These are phyloP conservation scores for Xiphophorus couchianus DNA, from an alignment of 2,113 vertebrate genomes.

Conservation along the genomic window DNA sequence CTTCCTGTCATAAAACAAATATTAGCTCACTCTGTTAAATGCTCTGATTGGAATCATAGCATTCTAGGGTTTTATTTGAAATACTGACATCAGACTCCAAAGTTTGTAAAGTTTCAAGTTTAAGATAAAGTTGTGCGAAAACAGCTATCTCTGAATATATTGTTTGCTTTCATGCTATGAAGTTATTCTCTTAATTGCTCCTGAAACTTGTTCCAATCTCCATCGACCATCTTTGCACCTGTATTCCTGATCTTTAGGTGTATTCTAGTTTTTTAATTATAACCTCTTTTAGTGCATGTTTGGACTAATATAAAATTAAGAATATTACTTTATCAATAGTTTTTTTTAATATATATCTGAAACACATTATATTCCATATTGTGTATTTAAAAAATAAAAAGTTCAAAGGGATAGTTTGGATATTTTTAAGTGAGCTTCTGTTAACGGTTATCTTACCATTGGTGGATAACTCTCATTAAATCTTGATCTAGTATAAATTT, in stretches of 20 bases:
- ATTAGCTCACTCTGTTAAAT: slow-evolving; percentile 7
- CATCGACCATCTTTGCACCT: not conserved
- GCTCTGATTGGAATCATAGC: slow-evolving; percentile 7
- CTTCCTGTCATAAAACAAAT: slow-evolving; percentile 3
- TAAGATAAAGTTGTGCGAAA: slow-evolving; percentile 29
- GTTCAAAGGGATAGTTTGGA: not conserved
- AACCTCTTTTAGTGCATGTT: slow-evolving; percentile 31
- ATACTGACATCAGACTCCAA: slow-evolving; percentile 23
- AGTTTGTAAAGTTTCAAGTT: slow-evolving; percentile 18
- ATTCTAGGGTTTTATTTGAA: slow-evolving; percentile 14
- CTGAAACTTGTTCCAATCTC: not conserved
- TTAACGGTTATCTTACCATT: not conserved
- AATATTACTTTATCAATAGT: slow-evolving; percentile 11
- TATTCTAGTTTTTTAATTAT: slow-evolving; percentile 13
- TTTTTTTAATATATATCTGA: slow-evolving; percentile 3
- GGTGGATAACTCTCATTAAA: not conserved
- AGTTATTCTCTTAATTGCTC: slow-evolving; percentile 15
- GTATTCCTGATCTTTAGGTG: slow-evolving; percentile 2
- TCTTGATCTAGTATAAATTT: not conserved
- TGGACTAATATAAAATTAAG: slow-evolving; percentile 25
- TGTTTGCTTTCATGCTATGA: slow-evolving; percentile 51
- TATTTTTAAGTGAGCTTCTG: not conserved
- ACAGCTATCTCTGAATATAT: slow-evolving; percentile 30
- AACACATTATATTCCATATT: slow-evolving; percentile 1
- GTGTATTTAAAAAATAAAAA: not conserved